Evolutionary conservation across 2,888 invertebrate genomes (phyloP).

Genomic region (Cenopis cana): DNA sequence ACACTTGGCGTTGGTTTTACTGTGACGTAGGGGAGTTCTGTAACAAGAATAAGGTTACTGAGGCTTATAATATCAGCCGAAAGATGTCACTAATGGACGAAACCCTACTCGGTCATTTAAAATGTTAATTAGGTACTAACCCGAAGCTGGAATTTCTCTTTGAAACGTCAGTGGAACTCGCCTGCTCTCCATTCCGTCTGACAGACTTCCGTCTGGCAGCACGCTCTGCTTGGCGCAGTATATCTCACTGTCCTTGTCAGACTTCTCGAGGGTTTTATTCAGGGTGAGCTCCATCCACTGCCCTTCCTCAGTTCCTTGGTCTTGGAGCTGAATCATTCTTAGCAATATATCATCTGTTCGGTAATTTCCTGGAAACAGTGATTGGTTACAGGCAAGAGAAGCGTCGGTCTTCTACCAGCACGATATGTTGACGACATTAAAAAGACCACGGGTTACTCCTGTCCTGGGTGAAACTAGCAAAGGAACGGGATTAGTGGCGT

Average conservation of each 20-base stretch:
- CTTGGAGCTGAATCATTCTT: background rate
- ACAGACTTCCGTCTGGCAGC: background rate
- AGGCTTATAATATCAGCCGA: no score
- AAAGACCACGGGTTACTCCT: no score
- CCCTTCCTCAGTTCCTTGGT: background rate
- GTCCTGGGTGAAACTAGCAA: no score
- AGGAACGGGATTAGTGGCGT: no score
- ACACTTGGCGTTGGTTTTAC: no score
- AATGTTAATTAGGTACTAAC: no score
- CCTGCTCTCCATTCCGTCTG: background rate
- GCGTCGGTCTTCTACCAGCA: no score
- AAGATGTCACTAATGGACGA: no score
- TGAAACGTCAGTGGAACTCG: background rate
- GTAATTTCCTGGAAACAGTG: no score
- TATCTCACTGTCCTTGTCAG: background rate
- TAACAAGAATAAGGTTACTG: background rate
- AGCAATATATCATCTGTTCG: background rate
- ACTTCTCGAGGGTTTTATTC: background rate
- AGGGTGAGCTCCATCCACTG: background rate
- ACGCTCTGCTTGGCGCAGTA: slow-evolving; percentile 6
- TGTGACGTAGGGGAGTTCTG: background rate
- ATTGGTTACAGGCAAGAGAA: no score
- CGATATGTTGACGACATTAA: no score
- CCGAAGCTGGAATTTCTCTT: background rate
- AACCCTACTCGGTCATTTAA: no score